These are phyloP conservation scores for Coreius guichenoti DNA, from an alignment of 2,797 vertebrate genomes.

Conservation along the genomic window DNA sequence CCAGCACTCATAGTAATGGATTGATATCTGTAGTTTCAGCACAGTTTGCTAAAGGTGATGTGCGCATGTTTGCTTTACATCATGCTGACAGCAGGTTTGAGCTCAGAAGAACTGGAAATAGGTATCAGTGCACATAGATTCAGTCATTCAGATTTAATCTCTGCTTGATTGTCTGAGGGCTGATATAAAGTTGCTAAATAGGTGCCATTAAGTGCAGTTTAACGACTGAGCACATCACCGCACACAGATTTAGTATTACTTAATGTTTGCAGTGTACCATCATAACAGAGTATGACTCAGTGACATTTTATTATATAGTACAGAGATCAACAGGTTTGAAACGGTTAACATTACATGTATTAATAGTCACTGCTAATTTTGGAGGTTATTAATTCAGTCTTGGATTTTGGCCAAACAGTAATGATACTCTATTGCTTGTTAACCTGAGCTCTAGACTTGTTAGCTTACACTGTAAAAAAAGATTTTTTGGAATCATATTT, in stretches of 20 bases:
- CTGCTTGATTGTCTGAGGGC: background rate
- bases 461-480: background rate
- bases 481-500: too few species aligned
- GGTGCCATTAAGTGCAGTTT: background rate
- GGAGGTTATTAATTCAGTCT: constrained; percentile 25
- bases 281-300: constrained; percentile 24
- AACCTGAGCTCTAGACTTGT: background rate
- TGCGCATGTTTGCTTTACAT: constrained; percentile 18
- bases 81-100: background rate
- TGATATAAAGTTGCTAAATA: constrained; percentile 14
- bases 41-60: constrained; percentile 11
- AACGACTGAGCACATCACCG: background rate
- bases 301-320: constrained; percentile 24
- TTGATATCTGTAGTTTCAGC: background rate
- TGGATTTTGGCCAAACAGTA: constrained; percentile 15
- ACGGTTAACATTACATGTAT: constrained; percentile 7
- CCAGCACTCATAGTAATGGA: background rate
- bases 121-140: background rate
- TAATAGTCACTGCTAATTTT: constrained; percentile 16
- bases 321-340: constrained; percentile 38
- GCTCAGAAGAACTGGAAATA: background rate
- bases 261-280: constrained; percentile 3
- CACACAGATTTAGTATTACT: constrained; percentile 4
- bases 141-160: constrained; percentile 13
- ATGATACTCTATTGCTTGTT: background rate